These are phyloP conservation scores for Rhyzopertha dominica DNA, from an alignment of 1,140 invertebrate genomes.

Conservation along the genomic window DNA sequence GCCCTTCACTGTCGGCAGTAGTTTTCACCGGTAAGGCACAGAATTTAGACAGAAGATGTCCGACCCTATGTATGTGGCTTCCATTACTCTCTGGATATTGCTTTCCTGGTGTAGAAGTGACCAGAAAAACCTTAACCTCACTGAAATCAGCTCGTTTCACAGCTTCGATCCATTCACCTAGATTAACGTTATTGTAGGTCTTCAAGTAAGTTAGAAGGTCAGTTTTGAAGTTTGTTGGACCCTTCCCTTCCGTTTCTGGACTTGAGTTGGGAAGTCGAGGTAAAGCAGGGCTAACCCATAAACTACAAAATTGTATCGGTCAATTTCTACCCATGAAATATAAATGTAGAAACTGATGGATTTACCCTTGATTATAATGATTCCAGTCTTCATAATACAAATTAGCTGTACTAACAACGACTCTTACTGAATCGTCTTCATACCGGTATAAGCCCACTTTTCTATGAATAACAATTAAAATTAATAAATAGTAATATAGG, in stretches of 20 bases:
- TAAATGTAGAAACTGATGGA: no score
- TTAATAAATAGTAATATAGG: conserved; percentile 12
- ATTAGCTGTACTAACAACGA: conserved; percentile 91
- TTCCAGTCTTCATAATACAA: conserved; percentile 87
- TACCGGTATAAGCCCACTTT: conserved; percentile 89
- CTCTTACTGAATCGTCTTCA: conserved; percentile 71
- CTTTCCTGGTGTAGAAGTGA: conserved; percentile 78
- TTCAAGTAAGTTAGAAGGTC: conserved; percentile 77
- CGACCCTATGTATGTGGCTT: conserved; percentile 72
- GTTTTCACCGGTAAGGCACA: conserved; percentile 52
- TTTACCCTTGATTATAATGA: conserved; percentile 87
- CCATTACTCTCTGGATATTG: conserved; percentile 55
- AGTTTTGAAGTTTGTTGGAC: conserved; percentile 78
- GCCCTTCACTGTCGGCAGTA: conserved; percentile 48
- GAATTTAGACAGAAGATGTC: conserved; percentile 59
- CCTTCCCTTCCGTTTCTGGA: conserved; percentile 65
- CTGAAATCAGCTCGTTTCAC: conserved; percentile 77
- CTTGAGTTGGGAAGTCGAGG: conserved; percentile 52
- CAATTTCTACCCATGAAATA: no score
- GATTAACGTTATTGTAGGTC: conserved; percentile 62
- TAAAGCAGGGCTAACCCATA: conserved; percentile 84
- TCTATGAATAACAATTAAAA: conserved; percentile 47
- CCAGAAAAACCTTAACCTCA: conserved; percentile 78
- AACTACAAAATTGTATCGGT: conserved; percentile 42
- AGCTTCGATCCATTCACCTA: conserved; percentile 68